Evolutionary conservation across 2,888 invertebrate genomes (phyloP).

Genomic region (Lycia hirtaria): DNA sequence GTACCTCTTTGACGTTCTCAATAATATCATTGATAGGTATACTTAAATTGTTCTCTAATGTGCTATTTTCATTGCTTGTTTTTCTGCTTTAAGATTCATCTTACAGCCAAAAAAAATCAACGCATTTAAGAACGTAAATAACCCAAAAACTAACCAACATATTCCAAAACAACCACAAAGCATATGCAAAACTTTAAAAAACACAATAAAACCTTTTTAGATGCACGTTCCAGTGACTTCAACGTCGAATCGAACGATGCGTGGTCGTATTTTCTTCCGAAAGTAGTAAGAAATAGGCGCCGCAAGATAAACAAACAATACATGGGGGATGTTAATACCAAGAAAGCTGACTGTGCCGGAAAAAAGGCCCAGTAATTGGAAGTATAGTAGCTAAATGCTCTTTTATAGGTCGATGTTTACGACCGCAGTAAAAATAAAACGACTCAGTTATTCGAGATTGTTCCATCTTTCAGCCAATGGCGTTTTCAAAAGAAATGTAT

Average conservation of each 20-base stretch:
- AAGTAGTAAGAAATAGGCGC: conserved; percentile 18
- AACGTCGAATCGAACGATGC: neutral
- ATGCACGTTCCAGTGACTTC: conserved; percentile 1
- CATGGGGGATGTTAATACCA: conserved; percentile 27
- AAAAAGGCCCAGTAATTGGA: conserved; percentile 38
- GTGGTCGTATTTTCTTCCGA: conserved; percentile 16
- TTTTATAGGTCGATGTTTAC: conserved; percentile 44
- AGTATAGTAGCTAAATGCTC: conserved; percentile 43
- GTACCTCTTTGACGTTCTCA: too few species aligned
- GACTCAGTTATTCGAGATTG: conserved; percentile 44
- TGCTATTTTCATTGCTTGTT: too few species aligned
- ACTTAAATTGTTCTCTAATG: too few species aligned
- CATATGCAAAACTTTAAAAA: conserved; percentile 9
- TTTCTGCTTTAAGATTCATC: too few species aligned
- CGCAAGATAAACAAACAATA: conserved; percentile 30
- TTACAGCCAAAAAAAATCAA: too few species aligned
- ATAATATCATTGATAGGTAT: too few species aligned
- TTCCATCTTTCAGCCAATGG: conserved; percentile 30
- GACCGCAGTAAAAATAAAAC: conserved; percentile 42
- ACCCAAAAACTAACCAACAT: neutral
- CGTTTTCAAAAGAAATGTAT: conserved; percentile 27
- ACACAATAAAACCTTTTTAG: conserved; percentile 10
- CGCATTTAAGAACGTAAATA: too few species aligned
- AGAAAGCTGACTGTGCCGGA: conserved; percentile 31
- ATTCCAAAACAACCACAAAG: neutral